These are phyloP conservation scores for Chaenodraco wilsoni DNA, from an alignment of 2,797 vertebrate genomes.

Conservation along the genomic window DNA sequence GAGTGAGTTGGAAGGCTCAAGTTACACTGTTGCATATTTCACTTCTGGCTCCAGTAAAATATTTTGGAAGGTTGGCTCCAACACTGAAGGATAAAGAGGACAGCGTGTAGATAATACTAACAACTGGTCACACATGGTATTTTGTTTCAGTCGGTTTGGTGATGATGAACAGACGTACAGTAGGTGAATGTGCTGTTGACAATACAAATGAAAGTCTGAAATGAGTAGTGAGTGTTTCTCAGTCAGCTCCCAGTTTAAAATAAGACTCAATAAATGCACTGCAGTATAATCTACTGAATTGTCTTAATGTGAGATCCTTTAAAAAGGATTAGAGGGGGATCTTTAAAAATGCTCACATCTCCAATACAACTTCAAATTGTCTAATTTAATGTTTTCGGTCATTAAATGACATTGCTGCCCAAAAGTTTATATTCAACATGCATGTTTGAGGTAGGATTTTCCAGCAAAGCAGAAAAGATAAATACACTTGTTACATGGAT, in stretches of 20 bases:
- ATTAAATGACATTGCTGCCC: neutral
- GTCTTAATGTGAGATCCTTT: neutral
- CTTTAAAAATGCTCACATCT: neutral
- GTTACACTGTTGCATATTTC: slow-evolving; percentile 23
- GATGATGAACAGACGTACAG: neutral
- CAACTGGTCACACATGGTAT: neutral
- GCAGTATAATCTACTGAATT: neutral
- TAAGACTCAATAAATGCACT: neutral
- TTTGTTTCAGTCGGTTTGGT: neutral
- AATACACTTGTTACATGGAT: neutral
- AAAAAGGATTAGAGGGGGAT: neutral
- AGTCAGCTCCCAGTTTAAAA: neutral
- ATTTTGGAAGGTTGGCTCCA: neutral
- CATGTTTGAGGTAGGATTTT: neutral
- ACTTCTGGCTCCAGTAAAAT: neutral
- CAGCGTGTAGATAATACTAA: neutral
- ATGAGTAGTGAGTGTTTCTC: neutral
- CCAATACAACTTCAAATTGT: neutral
- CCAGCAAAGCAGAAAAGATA: neutral
- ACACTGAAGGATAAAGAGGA: neutral
- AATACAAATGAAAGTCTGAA: neutral
- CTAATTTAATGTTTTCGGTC: neutral
- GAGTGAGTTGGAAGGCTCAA: slow-evolving; percentile 1
- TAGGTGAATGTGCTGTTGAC: neutral
- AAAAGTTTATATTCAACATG: neutral